phyloP scores from a whole-genome alignment of 2,797 vertebrate genomes.

The Enteromius unitaeniatus region DNA sequence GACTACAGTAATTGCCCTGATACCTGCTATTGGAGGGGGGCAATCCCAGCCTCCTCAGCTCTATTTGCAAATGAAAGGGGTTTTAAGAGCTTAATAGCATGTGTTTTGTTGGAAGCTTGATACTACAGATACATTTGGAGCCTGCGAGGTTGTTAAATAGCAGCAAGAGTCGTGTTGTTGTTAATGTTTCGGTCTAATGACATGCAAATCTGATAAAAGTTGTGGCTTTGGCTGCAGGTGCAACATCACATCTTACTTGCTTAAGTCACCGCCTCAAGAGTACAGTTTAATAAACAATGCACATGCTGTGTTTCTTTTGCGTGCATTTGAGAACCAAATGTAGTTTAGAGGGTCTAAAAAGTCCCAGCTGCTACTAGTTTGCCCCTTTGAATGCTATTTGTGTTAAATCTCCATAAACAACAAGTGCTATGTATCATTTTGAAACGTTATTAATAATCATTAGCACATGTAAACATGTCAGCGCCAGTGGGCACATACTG shows the following conservation, averaged over 20 bases:
- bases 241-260: background rate
- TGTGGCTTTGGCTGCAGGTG: slow-evolving; percentile 33
- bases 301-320: background rate
- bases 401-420: background rate
- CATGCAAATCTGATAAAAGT: slow-evolving; percentile 36
- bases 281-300: background rate
- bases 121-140: slow-evolving; percentile 56
- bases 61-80: slow-evolving; percentile 65
- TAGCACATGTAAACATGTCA: background rate
- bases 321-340: background rate
- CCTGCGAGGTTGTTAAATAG: slow-evolving; percentile 42
- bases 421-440: no score
- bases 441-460: background rate
- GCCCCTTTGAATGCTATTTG: background rate
- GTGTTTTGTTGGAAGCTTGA: slow-evolving; percentile 48
- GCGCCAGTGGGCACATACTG: background rate
- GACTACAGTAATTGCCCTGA: slow-evolving; percentile 33
- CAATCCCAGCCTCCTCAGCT: background rate
- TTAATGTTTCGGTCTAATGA: slow-evolving; percentile 41
- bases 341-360: background rate
- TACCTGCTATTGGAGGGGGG: slow-evolving; percentile 42
- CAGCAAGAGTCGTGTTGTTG: slow-evolving; percentile 5
- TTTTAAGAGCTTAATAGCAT: slow-evolving; percentile 56
- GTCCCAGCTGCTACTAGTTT: background rate
- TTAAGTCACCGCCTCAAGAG: background rate